These are phyloP conservation scores for Setipinna tenuifilis DNA, from an alignment of 2,797 vertebrate genomes.

Conservation along the genomic window DNA sequence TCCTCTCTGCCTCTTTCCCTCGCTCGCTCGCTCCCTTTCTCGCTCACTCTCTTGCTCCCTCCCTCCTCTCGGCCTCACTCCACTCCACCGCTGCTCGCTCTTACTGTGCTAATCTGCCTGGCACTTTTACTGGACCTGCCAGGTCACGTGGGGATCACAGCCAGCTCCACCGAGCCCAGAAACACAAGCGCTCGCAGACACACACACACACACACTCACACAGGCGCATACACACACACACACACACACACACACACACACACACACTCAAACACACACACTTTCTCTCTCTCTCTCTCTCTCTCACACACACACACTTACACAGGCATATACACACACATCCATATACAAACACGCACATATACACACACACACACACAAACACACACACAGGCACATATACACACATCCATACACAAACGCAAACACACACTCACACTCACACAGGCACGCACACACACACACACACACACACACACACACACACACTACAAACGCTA, in stretches of 20 bases:
- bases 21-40: background rate
- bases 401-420: no score
- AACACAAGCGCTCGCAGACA: background rate
- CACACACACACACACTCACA: background rate
- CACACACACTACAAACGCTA: background rate
- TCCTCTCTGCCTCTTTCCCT: background rate
- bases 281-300: no score
- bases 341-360: no score
- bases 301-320: no score
- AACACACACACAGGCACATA: no score
- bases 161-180: background rate
- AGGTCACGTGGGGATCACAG: background rate
- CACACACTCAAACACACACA: no score
- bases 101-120: background rate
- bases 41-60: background rate
- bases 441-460: background rate
- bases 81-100: background rate
- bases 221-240: background rate
- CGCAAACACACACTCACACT: background rate
- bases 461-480: slow-evolving; percentile 6
- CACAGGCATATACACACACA: no score
- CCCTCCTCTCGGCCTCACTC: background rate
- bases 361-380: no score
- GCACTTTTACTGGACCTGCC: background rate
- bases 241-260: background rate